Conservation (phyloP, 2,888 invertebrate genomes). For the Drosophila kanekoi region DNA sequence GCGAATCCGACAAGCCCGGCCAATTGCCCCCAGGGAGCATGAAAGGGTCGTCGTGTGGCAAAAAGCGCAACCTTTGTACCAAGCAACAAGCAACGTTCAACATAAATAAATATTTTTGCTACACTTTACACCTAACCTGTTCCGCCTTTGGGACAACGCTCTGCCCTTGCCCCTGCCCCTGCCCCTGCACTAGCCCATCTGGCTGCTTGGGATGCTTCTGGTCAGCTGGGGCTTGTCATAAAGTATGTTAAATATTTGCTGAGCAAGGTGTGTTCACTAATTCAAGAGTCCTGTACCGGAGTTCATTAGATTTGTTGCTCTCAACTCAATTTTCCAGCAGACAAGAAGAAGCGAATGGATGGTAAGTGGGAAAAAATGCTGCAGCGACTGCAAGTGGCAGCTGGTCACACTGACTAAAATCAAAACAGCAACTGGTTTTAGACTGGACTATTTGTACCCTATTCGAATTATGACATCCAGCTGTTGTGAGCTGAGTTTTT, state of each 20-base stretch:
- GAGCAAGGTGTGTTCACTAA: conserved; percentile 63
- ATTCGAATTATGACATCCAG: not conserved
- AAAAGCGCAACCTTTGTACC: conserved; percentile 68
- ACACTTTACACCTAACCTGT: conserved; percentile 66
- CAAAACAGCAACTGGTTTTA: conserved; percentile 14
- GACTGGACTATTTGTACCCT: not conserved
- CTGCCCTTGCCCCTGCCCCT: not conserved
- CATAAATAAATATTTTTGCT: conserved; percentile 70
- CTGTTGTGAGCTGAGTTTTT: too few species aligned
- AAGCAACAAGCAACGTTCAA: conserved; percentile 43
- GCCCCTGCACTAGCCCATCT: conserved; percentile 7
- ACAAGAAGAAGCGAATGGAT: not conserved
- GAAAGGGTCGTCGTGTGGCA: conserved; percentile 65
- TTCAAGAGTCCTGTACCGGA: conserved; percentile 32
- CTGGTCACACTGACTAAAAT: conserved; percentile 23
- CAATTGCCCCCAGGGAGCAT: conserved; percentile 61
- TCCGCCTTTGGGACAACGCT: conserved; percentile 40
- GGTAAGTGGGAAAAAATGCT: not conserved
- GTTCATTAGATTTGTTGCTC: conserved; percentile 52
- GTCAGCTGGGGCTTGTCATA: conserved; percentile 64
- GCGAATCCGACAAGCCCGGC: conserved; percentile 42
- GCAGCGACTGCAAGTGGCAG: not conserved
- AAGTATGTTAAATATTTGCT: conserved; percentile 75
- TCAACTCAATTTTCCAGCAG: conserved; percentile 39
- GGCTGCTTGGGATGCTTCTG: conserved; percentile 57